phyloP scores from a whole-genome alignment of 2,888 invertebrate genomes.

The Uropetala carovei region DNA sequence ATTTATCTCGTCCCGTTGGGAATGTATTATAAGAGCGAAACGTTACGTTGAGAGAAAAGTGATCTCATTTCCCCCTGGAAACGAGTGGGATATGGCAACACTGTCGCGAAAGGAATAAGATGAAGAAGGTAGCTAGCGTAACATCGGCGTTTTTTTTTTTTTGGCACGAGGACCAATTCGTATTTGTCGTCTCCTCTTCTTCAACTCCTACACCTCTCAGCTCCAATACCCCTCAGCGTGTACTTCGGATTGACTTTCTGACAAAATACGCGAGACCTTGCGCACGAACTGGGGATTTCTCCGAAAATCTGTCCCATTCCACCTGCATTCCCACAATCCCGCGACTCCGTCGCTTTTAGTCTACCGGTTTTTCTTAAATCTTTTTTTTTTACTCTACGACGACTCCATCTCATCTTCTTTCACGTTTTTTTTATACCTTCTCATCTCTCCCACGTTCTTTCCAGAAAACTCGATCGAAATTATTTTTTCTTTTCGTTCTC shows the following conservation, averaged over 20 bases:
- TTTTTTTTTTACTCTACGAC: neutral
- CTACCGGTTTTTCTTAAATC: neutral
- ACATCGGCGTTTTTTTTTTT: too few species aligned
- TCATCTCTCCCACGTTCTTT: neutral
- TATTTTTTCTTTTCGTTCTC: neutral
- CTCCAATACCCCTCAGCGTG: neutral
- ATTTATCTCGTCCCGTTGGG: too few species aligned
- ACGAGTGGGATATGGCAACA: too few species aligned
- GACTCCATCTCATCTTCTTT: neutral
- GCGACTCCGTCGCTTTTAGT: neutral
- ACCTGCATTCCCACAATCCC: neutral
- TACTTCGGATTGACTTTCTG: neutral
- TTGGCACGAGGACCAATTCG: neutral
- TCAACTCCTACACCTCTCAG: neutral
- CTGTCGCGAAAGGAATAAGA: too few species aligned
- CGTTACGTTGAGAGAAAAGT: too few species aligned
- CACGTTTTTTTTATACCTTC: too few species aligned
- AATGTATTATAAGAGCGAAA: too few species aligned
- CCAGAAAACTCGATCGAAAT: neutral
- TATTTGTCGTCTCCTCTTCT: neutral
- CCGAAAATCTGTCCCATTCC: neutral
- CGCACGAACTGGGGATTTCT: neutral
- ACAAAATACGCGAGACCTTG: slow-evolving; percentile 5
- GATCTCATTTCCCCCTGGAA: too few species aligned
- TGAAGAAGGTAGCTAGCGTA: too few species aligned